phyloP scores from a whole-genome alignment of 2,888 invertebrate genomes.

The Eilema sororculum region DNA sequence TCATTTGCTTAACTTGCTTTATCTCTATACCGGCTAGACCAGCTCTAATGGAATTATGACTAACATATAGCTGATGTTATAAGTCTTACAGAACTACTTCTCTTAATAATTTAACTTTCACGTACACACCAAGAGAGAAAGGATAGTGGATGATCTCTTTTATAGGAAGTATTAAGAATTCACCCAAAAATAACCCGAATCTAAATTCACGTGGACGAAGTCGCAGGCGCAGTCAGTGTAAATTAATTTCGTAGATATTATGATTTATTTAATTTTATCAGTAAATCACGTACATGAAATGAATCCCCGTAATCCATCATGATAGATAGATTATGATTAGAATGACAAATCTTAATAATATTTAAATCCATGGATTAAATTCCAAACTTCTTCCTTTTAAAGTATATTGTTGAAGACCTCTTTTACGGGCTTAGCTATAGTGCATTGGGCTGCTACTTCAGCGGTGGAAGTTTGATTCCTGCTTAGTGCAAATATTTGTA shows the following conservation, averaged over 20 bases:
- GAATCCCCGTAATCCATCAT: conserved; percentile 7
- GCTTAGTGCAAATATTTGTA: background rate
- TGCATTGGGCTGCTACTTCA: background rate
- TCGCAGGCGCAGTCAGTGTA: background rate
- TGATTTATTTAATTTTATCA: background rate
- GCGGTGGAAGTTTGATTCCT: background rate
- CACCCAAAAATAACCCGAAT: background rate
- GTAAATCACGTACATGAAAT: conserved; percentile 3
- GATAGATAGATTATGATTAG: conserved; percentile 10
- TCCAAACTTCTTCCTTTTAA: background rate
- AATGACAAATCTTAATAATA: background rate
- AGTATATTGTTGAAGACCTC: background rate
- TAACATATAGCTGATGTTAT: no score
- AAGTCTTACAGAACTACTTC: no score
- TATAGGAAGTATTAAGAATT: background rate
- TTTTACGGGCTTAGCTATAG: background rate
- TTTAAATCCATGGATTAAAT: background rate
- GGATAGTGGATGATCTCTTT: no score
- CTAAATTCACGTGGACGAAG: background rate
- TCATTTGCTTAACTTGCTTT: background rate
- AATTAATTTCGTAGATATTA: background rate
- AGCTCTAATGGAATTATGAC: background rate
- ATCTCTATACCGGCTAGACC: background rate
- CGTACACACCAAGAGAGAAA: no score
- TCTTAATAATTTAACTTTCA: no score